Percentiles rank a stretch among this genome's conserved stretches.
Evolutionary conservation across 2,888 invertebrate genomes (phyloP).

Genomic region (Sthenelais limicola): DNA sequence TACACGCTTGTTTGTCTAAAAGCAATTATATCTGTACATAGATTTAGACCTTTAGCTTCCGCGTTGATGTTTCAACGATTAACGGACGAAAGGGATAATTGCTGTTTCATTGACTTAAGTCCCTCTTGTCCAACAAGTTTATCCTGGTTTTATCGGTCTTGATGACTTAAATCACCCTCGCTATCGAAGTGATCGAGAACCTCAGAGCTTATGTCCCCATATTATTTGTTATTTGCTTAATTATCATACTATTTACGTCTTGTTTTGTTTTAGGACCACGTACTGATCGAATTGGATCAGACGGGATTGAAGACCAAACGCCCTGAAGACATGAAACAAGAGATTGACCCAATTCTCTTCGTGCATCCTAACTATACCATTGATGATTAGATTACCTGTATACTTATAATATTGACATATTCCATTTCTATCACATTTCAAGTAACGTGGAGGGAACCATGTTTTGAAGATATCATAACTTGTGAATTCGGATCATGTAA

Average conservation of each 20-base stretch:
- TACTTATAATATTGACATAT: too few relatives aligned
- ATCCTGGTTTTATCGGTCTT: too few relatives aligned
- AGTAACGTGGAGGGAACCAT: too few relatives aligned
- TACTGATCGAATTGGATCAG: conserved; percentile 83
- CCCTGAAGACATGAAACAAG: conserved; percentile 68
- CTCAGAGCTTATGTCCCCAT: not conserved
- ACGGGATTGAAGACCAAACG: conserved; percentile 76
- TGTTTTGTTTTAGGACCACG: conserved; percentile 80
- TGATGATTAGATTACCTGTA: conserved; percentile 74
- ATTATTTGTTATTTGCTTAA: not conserved
- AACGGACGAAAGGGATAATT: too few relatives aligned
- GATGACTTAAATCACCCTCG: too few relatives aligned
- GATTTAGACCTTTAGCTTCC: too few relatives aligned
- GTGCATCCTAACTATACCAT: conserved; percentile 97
- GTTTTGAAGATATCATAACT: too few relatives aligned
- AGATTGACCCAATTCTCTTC: conserved; percentile 87
- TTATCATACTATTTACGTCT: not conserved
- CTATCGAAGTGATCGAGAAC: too few relatives aligned
- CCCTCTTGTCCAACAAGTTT: too few relatives aligned
- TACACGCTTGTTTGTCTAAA: not conserved
- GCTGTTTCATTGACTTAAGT: too few relatives aligned
- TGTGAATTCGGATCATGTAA: too few relatives aligned
- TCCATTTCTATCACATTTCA: too few relatives aligned
- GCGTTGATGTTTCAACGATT: not conserved
- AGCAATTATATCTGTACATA: not conserved